Conservation (phyloP, 2,797 vertebrate species). For the Diplodus sargus region DNA sequence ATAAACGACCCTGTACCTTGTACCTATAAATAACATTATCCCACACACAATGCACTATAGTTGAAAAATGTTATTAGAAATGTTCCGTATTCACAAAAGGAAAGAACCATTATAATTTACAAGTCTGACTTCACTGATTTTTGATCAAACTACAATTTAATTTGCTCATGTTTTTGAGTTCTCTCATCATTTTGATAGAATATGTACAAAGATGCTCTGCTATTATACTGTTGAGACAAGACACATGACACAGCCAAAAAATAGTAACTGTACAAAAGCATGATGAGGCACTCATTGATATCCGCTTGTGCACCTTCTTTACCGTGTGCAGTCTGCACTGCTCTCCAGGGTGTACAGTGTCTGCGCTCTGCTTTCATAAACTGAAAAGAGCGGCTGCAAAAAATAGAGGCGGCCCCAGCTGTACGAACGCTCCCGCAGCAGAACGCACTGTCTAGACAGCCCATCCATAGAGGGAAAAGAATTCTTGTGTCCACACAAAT, state of each 20-base stretch:
- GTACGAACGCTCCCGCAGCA: slow-evolving; percentile 41
- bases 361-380: slow-evolving; percentile 53
- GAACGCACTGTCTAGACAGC: slow-evolving; percentile 72
- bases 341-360: slow-evolving; percentile 45
- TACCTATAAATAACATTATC: too few relatives aligned
- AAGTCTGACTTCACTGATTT: not conserved
- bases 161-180: not conserved
- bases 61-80: not conserved
- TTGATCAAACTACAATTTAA: not conserved
- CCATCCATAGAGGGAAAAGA: slow-evolving; percentile 64
- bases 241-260: not conserved
- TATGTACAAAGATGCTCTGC: not conserved
- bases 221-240: not conserved
- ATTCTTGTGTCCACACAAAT: slow-evolving; percentile 75
- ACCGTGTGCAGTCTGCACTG: slow-evolving; percentile 28
- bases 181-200: too few relatives aligned
- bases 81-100: not conserved
- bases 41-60: not conserved
- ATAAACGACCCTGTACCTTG: too few relatives aligned
- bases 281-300: not conserved
- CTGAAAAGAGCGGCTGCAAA: slow-evolving; percentile 41
- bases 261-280: not conserved
- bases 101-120: not conserved
- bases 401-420: slow-evolving; percentile 58
- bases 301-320: slow-evolving; percentile 5